A percentile compares a stretch with the other conserved stretches of the same genome.
These are phyloP conservation scores for Anoplolepis gracilipes DNA, from an alignment of 1,140 invertebrate species.

Conservation along the genomic window DNA sequence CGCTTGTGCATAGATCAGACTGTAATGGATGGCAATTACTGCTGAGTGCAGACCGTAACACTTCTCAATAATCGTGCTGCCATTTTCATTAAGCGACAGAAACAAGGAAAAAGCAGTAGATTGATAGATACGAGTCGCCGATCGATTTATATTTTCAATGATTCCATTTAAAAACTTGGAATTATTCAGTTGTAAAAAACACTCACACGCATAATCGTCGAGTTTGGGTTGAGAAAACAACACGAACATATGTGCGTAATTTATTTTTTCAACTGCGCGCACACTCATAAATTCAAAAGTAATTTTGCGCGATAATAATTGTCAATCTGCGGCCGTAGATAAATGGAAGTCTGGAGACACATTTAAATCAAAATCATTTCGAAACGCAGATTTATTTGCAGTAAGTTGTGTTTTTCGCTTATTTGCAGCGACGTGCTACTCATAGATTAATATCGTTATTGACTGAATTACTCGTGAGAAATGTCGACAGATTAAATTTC, in stretches of 20 bases:
- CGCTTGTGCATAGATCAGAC: conserved; percentile 68
- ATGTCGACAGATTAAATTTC: conserved; percentile 56
- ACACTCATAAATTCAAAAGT: conserved; percentile 30
- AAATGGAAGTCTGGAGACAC: background rate
- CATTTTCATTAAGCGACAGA: conserved; percentile 61
- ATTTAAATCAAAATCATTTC: conserved; percentile 26
- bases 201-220: background rate
- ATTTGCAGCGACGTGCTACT: background rate
- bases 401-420: background rate
- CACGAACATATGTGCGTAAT: conserved; percentile 1
- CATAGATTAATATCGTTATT: conserved; percentile 48
- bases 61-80: conserved; percentile 70
- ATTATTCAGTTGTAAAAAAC: background rate
- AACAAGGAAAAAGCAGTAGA: conserved; percentile 40
- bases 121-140: background rate
- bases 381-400: conserved; percentile 14
- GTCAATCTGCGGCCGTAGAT: background rate
- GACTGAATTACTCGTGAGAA: conserved; percentile 54
- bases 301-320: conserved; percentile 44
- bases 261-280: background rate
- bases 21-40: conserved; percentile 75
- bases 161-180: background rate
- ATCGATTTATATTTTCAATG: background rate
- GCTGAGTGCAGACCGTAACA: conserved; percentile 72
- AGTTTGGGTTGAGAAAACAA: background rate